Evolutionary conservation across 2,888 invertebrate genomes (phyloP), one percentile per base, ranked within the genome.

Genomic region (Andrena marginata): DNA sequence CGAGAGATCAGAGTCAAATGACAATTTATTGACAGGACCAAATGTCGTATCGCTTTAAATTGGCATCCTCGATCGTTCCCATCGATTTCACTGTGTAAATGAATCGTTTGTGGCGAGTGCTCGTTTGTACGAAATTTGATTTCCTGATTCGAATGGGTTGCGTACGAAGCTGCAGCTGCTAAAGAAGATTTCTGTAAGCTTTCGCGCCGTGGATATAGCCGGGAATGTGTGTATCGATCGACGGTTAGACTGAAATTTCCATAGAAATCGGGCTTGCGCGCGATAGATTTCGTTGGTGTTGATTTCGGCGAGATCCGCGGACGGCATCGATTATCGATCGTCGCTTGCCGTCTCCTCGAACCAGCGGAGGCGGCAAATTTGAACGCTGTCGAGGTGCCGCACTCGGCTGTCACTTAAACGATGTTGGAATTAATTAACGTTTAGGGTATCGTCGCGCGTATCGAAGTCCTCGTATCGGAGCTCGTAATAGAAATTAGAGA

Each of bases 21-120:
- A 68, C 48, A 68, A 73, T 35, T 79, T 79, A 80, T 64, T 68
- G 67, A 56, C 68, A 56, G 80, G 72, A 72, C 63, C 67, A 65
- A 67, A 65, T 48, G 70, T 78, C 78, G 42, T 8, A 20, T 64
- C 49, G 10, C 49, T 51, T 65, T 6, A 13, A 59, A 65, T 31
- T 67, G 51, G 54, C 35, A 60, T 31, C 49, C 10, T 70, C 59
- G 48, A 29, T 70, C 20, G 13, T 29, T 31, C 59, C 42, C 42
- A 23, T 60, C 48, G 10, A 56, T 80, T 70, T 16, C 20, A 7
- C 13, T 42, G 35, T 26, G 20, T n/a, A 23, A 69, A 23, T 8
- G 31, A 59, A 26, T 26, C 20, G 23, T 23, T 2, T 20, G 13
- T 23, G 7, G 29, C 31, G 20, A 33, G 16, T 8, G 48, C 35